A percentile compares a stretch with the other conserved stretches of the same genome.
Evolutionary conservation across 2,888 invertebrate genomes (phyloP).

Genomic region (Campoplex nolae): DNA sequence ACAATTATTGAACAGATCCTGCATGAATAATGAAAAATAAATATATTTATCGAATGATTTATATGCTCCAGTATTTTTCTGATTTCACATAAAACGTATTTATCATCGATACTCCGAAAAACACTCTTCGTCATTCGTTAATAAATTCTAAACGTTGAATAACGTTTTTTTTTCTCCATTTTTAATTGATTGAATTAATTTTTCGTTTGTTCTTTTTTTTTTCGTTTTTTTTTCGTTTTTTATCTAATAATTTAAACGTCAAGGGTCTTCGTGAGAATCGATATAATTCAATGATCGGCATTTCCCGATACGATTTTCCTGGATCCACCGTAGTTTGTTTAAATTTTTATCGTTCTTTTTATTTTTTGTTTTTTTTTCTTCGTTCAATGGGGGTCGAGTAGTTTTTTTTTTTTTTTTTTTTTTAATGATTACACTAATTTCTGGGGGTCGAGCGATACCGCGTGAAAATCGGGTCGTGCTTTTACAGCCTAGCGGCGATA

Average conservation of each 20-base stretch:
- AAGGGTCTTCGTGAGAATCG: constrained; percentile 62
- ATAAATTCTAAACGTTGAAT: constrained; percentile 36
- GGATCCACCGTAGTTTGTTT: constrained; percentile 59
- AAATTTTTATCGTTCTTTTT: constrained; percentile 35
- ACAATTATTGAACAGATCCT: too few relatives aligned
- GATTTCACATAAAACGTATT: constrained; percentile 62
- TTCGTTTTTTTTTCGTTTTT: constrained; percentile 12
- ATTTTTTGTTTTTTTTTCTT: not conserved
- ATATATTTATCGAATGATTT: constrained; percentile 17
- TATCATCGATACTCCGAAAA: constrained; percentile 53
- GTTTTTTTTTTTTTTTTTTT: constrained; percentile 44
- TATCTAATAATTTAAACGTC: constrained; percentile 57
- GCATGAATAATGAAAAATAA: too few relatives aligned
- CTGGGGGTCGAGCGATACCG: constrained; percentile 58
- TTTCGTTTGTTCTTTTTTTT: not conserved
- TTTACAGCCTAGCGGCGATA: constrained; percentile 79
- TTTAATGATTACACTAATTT: constrained; percentile 52
- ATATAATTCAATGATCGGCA: constrained; percentile 50
- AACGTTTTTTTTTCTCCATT: constrained; percentile 4
- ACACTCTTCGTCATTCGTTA: constrained; percentile 4
- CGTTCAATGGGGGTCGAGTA: constrained; percentile 27
- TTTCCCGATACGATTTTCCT: constrained; percentile 57
- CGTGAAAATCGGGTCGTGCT: constrained; percentile 63
- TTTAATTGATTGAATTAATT: not conserved
- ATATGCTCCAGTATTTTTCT: constrained; percentile 29